These are phyloP conservation scores for Drosophila mercatorum DNA, from an alignment of 2,888 invertebrate genomes.

Conservation along the genomic window DNA sequence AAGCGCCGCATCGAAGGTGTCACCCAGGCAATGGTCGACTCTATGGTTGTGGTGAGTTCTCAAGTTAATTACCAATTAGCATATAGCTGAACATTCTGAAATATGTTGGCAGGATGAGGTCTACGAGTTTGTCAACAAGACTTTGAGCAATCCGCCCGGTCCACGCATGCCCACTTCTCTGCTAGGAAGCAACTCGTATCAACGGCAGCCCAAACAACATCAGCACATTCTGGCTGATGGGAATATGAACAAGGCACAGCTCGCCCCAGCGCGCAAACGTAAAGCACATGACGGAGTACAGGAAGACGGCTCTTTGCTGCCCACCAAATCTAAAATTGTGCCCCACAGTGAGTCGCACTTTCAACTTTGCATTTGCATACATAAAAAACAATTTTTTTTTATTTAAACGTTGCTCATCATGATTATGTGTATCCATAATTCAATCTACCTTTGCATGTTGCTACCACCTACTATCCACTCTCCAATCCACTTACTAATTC, in stretches of 20 bases:
- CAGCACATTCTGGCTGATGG: slow-evolving; percentile 51
- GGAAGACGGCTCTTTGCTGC: slow-evolving; percentile 83
- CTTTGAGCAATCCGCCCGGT: slow-evolving; percentile 87
- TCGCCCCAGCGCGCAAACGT: slow-evolving; percentile 84
- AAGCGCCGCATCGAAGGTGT: slow-evolving; percentile 90
- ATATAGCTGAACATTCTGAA: background rate
- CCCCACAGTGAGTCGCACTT: slow-evolving; percentile 61
- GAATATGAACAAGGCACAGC: slow-evolving; percentile 42
- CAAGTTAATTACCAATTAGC: background rate
- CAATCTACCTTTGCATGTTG: slow-evolving; percentile 32
- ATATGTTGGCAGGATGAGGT: slow-evolving; percentile 86
- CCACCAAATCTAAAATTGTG: slow-evolving; percentile 74
- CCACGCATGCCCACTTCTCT: slow-evolving; percentile 81
- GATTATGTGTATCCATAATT: slow-evolving; percentile 1
- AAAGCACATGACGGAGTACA: slow-evolving; percentile 85
- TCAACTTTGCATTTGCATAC: background rate
- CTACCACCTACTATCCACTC: slow-evolving; percentile 6
- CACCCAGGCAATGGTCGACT: slow-evolving; percentile 92
- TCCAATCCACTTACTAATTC: slow-evolving; percentile 30
- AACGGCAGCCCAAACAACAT: slow-evolving; percentile 50
- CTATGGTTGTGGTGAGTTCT: slow-evolving; percentile 88
- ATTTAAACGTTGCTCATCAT: slow-evolving; percentile 2
- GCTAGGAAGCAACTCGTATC: slow-evolving; percentile 47
- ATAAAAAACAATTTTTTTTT: background rate
- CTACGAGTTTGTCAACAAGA: slow-evolving; percentile 87